These are phyloP conservation scores for Podarcis muralis DNA, from an alignment of 2,113 vertebrate species.

Conservation along the genomic window DNA sequence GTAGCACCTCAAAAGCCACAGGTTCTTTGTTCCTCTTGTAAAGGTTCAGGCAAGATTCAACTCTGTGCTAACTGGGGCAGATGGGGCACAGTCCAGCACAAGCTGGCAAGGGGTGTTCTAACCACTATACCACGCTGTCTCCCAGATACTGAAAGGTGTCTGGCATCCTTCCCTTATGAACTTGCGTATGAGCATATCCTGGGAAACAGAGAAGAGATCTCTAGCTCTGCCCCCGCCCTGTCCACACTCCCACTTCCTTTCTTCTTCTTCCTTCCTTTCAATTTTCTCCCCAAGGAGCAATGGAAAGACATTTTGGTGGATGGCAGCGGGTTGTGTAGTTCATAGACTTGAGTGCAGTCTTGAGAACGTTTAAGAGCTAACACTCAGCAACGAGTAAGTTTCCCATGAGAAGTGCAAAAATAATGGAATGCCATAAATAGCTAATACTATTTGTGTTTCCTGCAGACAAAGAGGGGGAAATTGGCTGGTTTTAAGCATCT, in stretches of 20 bases:
- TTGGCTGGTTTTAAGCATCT: conserved; percentile 24
- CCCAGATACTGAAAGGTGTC: background rate
- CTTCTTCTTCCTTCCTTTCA: background rate
- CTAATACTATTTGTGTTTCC: conserved; percentile 50
- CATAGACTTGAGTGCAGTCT: conserved; percentile 55
- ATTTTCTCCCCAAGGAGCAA: background rate
- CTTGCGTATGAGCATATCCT: background rate
- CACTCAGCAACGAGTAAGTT: conserved; percentile 34
- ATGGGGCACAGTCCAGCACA: background rate
- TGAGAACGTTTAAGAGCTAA: conserved; percentile 14
- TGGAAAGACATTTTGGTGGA: background rate
- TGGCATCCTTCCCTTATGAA: background rate
- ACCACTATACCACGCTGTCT: background rate
- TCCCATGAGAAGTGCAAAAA: conserved; percentile 66
- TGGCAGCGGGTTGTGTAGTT: conserved; percentile 16
- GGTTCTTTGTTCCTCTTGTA: background rate
- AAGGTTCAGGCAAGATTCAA: background rate
- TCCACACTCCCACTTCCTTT: too few relatives aligned
- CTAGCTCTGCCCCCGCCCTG: background rate
- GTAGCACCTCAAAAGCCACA: too few relatives aligned
- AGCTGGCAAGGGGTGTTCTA: background rate
- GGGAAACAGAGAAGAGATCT: background rate
- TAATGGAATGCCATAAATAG: conserved; percentile 49
- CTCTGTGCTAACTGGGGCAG: background rate
- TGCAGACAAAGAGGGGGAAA: conserved; percentile 41